These are phyloP conservation scores for Zonitis immaculata DNA, from an alignment of 2,888 invertebrate species.

Conservation along the genomic window DNA sequence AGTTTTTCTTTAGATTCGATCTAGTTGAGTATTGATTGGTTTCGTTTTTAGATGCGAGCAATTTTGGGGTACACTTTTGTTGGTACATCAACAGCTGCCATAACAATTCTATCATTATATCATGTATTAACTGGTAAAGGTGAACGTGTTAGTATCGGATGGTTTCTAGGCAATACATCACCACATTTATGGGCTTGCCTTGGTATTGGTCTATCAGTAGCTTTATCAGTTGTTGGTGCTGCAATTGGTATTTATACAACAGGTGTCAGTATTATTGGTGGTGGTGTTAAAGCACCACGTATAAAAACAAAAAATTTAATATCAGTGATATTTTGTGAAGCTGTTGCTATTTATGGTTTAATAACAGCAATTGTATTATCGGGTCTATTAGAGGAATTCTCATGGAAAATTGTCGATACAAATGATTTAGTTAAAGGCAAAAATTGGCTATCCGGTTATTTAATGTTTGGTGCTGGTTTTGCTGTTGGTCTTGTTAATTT, in stretches of 20 bases:
- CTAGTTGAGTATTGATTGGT: no score
- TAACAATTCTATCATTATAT: conserved; percentile 53
- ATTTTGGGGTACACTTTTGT: conserved; percentile 46
- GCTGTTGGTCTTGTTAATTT: conserved; percentile 94
- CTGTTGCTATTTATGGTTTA: conserved; percentile 98
- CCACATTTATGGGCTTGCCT: conserved; percentile 96
- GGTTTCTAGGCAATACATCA: conserved; percentile 84
- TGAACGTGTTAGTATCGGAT: conserved; percentile 79
- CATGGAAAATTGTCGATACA: conserved; percentile 47
- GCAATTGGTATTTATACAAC: conserved; percentile 94
- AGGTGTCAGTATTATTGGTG: conserved; percentile 94
- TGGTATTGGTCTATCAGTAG: conserved; percentile 90
- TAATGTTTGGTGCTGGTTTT: conserved; percentile 94
- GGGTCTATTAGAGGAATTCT: conserved; percentile 60
- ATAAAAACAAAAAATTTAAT: conserved; percentile 99
- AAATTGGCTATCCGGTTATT: conserved; percentile 84
- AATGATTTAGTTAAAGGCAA: conserved; percentile 50
- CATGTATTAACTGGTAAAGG: conserved; percentile 82
- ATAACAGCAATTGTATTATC: conserved; percentile 97
- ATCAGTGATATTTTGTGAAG: conserved; percentile 99
- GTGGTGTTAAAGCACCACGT: conserved; percentile 96
- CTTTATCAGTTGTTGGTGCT: conserved; percentile 95
- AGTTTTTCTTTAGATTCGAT: no score
- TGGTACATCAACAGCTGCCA: conserved; percentile 40
- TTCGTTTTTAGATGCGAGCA: no score